These are phyloP conservation scores for Acleris cristana DNA, from an alignment of 2,888 invertebrate genomes.

Conservation along the genomic window DNA sequence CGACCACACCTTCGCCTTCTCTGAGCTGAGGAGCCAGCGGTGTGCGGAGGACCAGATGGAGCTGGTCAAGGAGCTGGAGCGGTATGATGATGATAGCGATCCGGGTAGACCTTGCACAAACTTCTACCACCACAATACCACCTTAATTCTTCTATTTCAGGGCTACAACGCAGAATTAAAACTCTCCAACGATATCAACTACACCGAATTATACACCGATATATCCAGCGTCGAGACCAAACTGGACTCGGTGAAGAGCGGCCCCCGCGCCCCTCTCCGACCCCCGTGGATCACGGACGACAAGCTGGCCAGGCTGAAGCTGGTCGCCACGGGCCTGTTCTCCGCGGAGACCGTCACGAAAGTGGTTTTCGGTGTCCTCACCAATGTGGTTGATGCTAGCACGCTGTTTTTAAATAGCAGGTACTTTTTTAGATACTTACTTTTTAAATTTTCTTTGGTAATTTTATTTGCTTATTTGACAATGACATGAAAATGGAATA, in stretches of 20 bases:
- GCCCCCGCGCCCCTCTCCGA: slow-evolving; percentile 55
- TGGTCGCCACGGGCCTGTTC: slow-evolving; percentile 52
- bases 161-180: slow-evolving; percentile 60
- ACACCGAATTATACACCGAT: slow-evolving; percentile 53
- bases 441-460: background rate
- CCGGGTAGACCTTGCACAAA: no score
- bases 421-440: slow-evolving; percentile 45
- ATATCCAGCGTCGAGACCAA: slow-evolving; percentile 53
- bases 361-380: slow-evolving; percentile 64
- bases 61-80: slow-evolving; percentile 57
- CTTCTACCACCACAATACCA: no score
- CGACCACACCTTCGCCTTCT: slow-evolving; percentile 58
- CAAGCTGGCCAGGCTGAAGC: slow-evolving; percentile 52
- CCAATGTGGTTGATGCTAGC: slow-evolving; percentile 70
- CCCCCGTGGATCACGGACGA: slow-evolving; percentile 70
- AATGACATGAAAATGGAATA: no score
- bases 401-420: slow-evolving; percentile 73
- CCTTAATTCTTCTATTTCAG: slow-evolving; percentile 46
- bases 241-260: slow-evolving; percentile 52
- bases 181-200: slow-evolving; percentile 61
- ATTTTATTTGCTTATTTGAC: no score
- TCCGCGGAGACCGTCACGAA: slow-evolving; percentile 67
- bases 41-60: slow-evolving; percentile 53
- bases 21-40: slow-evolving; percentile 55
- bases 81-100: no score